These are phyloP conservation scores for Cataglyphis rosenhaueri DNA, from an alignment of 2,888 invertebrate genomes.

Conservation along the genomic window DNA sequence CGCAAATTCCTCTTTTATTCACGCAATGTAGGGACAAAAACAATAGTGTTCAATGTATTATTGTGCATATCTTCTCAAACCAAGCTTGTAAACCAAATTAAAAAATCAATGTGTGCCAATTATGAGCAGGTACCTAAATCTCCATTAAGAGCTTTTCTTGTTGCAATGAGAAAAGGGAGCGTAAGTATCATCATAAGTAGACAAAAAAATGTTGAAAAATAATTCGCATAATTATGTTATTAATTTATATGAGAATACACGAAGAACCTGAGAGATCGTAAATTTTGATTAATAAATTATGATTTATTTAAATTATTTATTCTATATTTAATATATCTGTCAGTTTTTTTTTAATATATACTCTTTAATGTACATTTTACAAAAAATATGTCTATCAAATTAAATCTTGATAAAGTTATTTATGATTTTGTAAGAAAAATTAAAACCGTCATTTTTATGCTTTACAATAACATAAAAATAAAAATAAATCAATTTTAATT, in stretches of 20 bases:
- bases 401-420: conserved; percentile 3
- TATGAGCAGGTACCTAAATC: conserved; percentile 42
- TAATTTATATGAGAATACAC: not conserved
- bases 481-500: not conserved
- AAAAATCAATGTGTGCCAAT: conserved; percentile 41
- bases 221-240: conserved; percentile 25
- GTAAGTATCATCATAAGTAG: conserved; percentile 25
- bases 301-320: not conserved
- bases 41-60: not conserved
- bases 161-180: not conserved
- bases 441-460: not conserved
- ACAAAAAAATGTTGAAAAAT: conserved; percentile 14
- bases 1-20: conserved; percentile 11
- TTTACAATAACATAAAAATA: not conserved
- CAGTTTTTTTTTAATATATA: not conserved
- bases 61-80: conserved; percentile 22
- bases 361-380: not conserved
- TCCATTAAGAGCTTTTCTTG: conserved; percentile 10
- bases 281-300: not conserved
- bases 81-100: conserved; percentile 39
- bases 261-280: not conserved
- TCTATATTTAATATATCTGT: not conserved
- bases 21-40: not conserved
- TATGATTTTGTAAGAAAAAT: not conserved
- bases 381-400: not conserved